Percentiles rank a stretch among this genome's conserved stretches.
Conservation (phyloP, 2,797 vertebrate species). For the Poeciliopsis infans region DNA sequence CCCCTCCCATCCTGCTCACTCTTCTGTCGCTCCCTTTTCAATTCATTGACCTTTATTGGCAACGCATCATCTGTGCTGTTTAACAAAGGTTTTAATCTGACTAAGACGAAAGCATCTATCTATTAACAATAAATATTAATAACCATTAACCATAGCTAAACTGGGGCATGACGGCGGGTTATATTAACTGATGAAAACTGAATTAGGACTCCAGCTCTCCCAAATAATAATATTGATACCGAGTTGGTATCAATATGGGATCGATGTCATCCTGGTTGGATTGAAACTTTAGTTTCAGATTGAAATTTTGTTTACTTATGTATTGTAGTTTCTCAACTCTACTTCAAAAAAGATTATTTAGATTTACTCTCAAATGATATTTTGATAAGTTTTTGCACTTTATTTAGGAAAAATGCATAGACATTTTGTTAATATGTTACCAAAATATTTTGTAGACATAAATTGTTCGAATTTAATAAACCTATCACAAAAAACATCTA, state of each 20-base stretch:
- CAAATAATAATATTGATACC: background rate
- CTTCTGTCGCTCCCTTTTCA: constrained; percentile 13
- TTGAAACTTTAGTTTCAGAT: background rate
- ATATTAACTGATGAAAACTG: background rate
- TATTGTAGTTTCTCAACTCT: background rate
- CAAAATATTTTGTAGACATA: background rate
- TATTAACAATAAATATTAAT: background rate
- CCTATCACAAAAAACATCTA: too few species aligned
- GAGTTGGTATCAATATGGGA: too few species aligned
- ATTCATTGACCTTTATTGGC: constrained; percentile 42
- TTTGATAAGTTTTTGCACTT: background rate
- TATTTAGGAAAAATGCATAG: background rate
- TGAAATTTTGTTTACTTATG: background rate
- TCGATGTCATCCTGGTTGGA: too few species aligned
- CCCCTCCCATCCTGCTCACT: constrained; percentile 8
- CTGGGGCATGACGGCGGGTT: background rate
- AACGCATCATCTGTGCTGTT: constrained; percentile 1
- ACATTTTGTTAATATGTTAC: background rate
- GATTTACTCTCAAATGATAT: background rate
- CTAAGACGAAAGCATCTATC: background rate
- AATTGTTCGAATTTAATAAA: too few species aligned
- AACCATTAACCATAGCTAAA: background rate
- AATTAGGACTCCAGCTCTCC: background rate
- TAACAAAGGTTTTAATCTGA: background rate
- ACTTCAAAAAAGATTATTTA: background rate